phyloP scores from a whole-genome alignment of 92 coral and sea anemone species.

The Zoanthus solanderi region DNA sequence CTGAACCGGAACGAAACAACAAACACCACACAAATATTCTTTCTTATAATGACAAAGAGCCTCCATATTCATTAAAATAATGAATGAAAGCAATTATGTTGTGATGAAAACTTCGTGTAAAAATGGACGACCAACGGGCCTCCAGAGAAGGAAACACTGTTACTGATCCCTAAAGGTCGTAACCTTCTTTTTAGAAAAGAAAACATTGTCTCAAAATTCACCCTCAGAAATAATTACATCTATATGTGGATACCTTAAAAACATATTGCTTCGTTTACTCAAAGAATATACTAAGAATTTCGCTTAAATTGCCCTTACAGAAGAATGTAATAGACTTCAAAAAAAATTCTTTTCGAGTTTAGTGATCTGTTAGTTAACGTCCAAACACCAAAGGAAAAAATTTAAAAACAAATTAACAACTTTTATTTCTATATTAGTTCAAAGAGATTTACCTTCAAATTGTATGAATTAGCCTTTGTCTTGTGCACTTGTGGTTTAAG shows the following conservation, averaged over 20 bases:
- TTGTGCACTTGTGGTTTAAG: constrained; percentile 5
- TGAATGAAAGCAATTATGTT: constrained; percentile 20
- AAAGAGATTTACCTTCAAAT: constrained; percentile 22
- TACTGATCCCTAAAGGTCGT: background rate
- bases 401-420: background rate
- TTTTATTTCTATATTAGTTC: background rate
- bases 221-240: background rate
- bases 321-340: constrained; percentile 1
- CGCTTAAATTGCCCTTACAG: background rate
- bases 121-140: constrained; percentile 1
- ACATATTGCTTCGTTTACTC: constrained; percentile 4
- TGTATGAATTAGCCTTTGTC: background rate
- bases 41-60: constrained; percentile 5
- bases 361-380: background rate
- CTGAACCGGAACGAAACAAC: constrained; percentile 30
- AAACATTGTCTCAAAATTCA: background rate
- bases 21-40: background rate
- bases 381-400: background rate
- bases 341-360: background rate
- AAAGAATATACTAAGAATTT: constrained; percentile 17
- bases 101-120: constrained; percentile 3
- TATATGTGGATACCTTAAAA: background rate
- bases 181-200: background rate
- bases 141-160: background rate
- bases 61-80: constrained; percentile 38